These are phyloP conservation scores for Philhelius pedissequus DNA, from an alignment of 2,888 invertebrate species.

Conservation along the genomic window DNA sequence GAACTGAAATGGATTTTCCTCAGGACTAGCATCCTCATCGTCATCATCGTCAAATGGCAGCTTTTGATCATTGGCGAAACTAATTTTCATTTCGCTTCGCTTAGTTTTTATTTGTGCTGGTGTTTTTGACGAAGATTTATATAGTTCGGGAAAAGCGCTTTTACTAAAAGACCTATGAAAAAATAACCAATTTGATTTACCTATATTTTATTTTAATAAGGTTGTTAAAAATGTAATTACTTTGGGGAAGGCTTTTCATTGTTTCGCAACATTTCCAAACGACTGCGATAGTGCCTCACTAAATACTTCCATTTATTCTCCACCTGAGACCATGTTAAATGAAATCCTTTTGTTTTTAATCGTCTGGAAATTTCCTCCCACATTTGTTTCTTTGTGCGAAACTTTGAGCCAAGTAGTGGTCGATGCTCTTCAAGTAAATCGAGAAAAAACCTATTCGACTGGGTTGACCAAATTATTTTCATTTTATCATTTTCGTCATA, in stretches of 20 bases:
- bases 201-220: neutral
- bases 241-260: neutral
- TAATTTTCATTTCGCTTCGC: neutral
- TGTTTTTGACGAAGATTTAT: neutral
- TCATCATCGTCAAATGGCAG: conserved; percentile 48
- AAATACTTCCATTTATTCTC: conserved; percentile 59
- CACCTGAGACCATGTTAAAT: conserved; percentile 16
- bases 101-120: neutral
- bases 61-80: conserved; percentile 51
- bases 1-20: conserved; percentile 4
- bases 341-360: conserved; percentile 7
- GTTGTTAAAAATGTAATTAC: neutral
- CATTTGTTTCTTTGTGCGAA: conserved; percentile 57
- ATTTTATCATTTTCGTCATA: conserved; percentile 20
- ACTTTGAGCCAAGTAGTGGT: conserved; percentile 32
- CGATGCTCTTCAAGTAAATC: conserved; percentile 39
- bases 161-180: neutral
- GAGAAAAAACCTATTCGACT: conserved; percentile 23
- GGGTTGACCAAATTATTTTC: conserved; percentile 20
- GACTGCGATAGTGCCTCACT: conserved; percentile 43
- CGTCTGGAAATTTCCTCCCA: conserved; percentile 41
- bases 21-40: conserved; percentile 14
- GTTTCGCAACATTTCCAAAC: conserved; percentile 34
- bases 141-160: conserved; percentile 34
- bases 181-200: neutral